Evolutionary conservation across 2,113 vertebrate species (phyloP).

Genomic region (Nicator chloris): DNA sequence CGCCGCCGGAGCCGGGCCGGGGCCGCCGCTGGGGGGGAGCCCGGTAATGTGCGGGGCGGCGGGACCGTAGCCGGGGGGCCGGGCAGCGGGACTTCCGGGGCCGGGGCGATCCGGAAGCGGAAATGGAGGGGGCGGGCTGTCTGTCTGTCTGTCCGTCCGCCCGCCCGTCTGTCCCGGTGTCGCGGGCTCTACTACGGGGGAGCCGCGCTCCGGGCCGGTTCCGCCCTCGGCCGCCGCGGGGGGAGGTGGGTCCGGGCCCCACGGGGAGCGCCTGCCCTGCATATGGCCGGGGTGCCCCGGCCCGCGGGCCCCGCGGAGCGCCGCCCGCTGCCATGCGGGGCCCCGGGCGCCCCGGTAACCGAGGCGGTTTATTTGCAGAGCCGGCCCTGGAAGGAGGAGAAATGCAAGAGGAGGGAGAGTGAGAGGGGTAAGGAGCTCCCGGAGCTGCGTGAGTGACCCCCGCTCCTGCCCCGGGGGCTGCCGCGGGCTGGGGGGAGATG

Average conservation of each 20-base stretch:
- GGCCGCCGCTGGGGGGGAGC: constrained; percentile 39
- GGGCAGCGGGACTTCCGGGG: constrained; percentile 43
- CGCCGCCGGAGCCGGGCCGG: constrained; percentile 20
- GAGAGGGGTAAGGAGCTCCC: constrained; percentile 59
- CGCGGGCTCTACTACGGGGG: neutral
- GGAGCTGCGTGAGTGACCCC: neutral
- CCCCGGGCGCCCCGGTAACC: neutral
- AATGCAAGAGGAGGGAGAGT: constrained; percentile 62
- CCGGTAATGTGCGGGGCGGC: neutral
- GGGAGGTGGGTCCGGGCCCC: neutral
- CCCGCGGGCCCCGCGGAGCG: neutral
- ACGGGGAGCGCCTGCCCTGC: neutral
- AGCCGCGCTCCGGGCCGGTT: neutral
- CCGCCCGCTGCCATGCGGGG: neutral
- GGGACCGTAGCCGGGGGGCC: neutral
- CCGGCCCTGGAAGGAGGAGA: constrained; percentile 55
- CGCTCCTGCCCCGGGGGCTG: neutral
- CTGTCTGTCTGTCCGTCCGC: neutral
- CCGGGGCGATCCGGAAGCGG: constrained; percentile 53
- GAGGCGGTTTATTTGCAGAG: constrained; percentile 50
- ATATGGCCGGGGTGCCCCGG: neutral
- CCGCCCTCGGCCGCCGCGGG: neutral
- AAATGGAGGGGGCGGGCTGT: constrained; percentile 41
- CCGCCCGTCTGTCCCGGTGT: constrained; percentile 11
- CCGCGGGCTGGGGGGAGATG: neutral